Evolutionary conservation across 2,113 vertebrate genomes (phyloP).

Genomic region (Nyctibius bracteatus): DNA sequence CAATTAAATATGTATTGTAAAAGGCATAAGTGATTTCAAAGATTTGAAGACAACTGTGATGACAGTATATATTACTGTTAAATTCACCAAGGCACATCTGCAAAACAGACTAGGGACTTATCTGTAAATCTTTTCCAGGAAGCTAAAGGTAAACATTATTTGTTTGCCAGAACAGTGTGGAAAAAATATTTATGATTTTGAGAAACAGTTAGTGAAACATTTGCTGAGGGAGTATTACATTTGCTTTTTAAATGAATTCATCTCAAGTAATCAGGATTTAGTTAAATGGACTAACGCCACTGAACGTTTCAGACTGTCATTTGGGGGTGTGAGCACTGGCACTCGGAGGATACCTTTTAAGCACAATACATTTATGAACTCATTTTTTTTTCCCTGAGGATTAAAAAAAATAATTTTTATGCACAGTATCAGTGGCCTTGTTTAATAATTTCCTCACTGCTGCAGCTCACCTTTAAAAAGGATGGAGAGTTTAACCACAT

Average conservation of each 20-base stretch:
- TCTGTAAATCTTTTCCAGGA: slow-evolving; percentile 55
- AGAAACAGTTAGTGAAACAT: slow-evolving; percentile 19
- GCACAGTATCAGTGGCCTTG: slow-evolving; percentile 20
- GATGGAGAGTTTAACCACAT: neutral
- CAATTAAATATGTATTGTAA: slow-evolving; percentile 66
- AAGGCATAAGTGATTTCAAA: slow-evolving; percentile 53
- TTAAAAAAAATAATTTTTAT: slow-evolving; percentile 46
- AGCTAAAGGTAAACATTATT: slow-evolving; percentile 54
- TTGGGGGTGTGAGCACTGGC: slow-evolving; percentile 7
- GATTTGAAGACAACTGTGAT: slow-evolving; percentile 59
- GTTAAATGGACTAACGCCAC: slow-evolving; percentile 36
- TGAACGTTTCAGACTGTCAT: neutral
- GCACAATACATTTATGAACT: slow-evolving; percentile 43
- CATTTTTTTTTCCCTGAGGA: neutral
- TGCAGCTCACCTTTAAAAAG: slow-evolving; percentile 36
- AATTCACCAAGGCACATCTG: slow-evolving; percentile 55
- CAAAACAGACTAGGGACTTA: slow-evolving; percentile 47
- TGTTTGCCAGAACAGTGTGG: slow-evolving; percentile 33
- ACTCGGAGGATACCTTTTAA: slow-evolving; percentile 42
- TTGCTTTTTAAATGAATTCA: slow-evolving; percentile 52
- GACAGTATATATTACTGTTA: slow-evolving; percentile 49
- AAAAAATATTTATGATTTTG: slow-evolving; percentile 45
- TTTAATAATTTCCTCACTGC: slow-evolving; percentile 39
- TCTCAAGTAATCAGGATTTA: slow-evolving; percentile 37
- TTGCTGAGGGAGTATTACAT: slow-evolving; percentile 49